Evolutionary conservation across 2,113 vertebrate species (phyloP).

Genomic region (Gallinago paraguaiae): DNA sequence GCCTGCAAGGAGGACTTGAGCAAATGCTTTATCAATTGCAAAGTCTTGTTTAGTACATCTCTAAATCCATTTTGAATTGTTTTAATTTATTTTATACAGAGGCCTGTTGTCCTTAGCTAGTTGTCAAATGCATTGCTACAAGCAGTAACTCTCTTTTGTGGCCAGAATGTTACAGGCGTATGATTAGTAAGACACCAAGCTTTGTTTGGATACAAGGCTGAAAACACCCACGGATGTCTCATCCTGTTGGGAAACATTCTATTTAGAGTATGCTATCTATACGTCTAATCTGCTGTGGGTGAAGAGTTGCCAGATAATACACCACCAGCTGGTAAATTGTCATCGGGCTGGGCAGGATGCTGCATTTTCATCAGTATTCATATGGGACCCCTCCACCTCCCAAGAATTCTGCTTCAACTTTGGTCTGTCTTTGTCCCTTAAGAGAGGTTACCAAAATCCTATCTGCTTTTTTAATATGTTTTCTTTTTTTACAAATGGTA

Average conservation of each 20-base stretch:
- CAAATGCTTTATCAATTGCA: not conserved
- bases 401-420: not conserved
- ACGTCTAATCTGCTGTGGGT: not conserved
- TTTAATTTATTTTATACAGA: not conserved
- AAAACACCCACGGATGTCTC: not conserved
- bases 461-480: not conserved
- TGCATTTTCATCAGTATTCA: not conserved
- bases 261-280: not conserved
- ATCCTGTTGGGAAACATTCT: not conserved
- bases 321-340: not conserved
- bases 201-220: conserved; percentile 2
- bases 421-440: not conserved
- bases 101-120: not conserved
- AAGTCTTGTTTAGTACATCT: not conserved
- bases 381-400: not conserved
- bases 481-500: not conserved
- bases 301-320: not conserved
- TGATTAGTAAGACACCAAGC: not conserved
- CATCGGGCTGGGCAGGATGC: fast-evolving
- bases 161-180: not conserved
- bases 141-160: not conserved
- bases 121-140: not conserved
- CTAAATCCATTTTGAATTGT: not conserved
- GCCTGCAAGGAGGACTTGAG: not conserved
- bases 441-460: not conserved